A percentile compares a stretch with the other conserved stretches of the same genome.
phyloP scores from a whole-genome alignment of 2,797 vertebrate genomes.

The Oreortyx pictus region DNA sequence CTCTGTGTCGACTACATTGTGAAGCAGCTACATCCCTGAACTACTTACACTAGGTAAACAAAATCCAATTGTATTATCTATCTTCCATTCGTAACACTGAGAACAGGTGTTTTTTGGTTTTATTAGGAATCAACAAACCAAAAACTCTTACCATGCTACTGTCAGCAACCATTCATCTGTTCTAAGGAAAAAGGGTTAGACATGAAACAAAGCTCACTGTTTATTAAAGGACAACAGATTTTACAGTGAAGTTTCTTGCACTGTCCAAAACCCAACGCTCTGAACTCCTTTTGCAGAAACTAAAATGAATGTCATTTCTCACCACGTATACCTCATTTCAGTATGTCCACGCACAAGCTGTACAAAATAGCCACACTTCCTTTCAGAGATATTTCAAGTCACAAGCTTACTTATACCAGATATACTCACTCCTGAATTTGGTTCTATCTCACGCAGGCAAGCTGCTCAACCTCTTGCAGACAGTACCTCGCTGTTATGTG shows the following conservation, averaged over 20 bases:
- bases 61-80: background rate
- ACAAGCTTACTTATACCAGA: background rate
- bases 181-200: background rate
- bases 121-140: too few species aligned
- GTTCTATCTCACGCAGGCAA: background rate
- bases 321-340: background rate
- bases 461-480: background rate
- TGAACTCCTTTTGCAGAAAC: background rate
- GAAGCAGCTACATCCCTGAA: background rate
- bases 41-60: background rate
- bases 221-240: background rate
- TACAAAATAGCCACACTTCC: background rate
- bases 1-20: rapidly evolving
- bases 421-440: background rate
- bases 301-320: background rate
- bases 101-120: background rate
- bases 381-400: background rate
- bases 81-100: background rate
- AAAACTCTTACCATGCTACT: background rate
- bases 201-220: background rate
- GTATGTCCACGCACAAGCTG: background rate
- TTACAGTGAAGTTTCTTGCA: background rate
- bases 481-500: too few species aligned
- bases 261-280: background rate
- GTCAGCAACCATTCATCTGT: background rate